Evolutionary conservation across 92 coral and sea anemone genomes (phyloP).

Genomic region (Phenganax subtilis): DNA sequence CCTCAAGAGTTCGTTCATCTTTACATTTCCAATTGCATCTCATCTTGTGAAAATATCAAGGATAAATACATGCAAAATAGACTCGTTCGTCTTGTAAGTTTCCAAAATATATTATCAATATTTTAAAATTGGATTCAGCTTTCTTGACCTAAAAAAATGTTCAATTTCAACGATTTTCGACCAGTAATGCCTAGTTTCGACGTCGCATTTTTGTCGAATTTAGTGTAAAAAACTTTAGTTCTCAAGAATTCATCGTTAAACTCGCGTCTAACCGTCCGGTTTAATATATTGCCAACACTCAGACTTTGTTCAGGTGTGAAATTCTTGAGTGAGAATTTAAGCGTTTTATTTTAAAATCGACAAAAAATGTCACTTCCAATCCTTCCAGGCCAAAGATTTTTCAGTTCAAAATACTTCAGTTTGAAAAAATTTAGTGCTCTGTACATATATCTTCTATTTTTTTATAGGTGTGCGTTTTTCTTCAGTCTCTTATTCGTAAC

Average conservation of each 20-base stretch:
- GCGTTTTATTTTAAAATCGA: no score
- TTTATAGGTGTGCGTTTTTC: conserved; percentile 90
- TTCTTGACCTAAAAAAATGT: not conserved
- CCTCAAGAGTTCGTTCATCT: conserved; percentile 97
- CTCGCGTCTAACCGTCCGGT: no score
- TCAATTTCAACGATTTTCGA: no score
- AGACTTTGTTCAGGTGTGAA: no score
- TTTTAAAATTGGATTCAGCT: no score
- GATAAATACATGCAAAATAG: conserved; percentile 99
- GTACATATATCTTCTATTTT: not conserved
- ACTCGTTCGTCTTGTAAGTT: conserved; percentile 87
- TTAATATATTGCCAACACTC: no score
- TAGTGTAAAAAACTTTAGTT: no score
- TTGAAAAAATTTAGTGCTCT: not conserved
- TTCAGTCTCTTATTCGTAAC: conserved; percentile 93
- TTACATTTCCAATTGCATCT: conserved; percentile 92
- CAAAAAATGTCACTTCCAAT: no score
- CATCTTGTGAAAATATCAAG: conserved; percentile 91
- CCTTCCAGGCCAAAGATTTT: not conserved
- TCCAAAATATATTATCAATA: not conserved
- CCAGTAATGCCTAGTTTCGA: no score
- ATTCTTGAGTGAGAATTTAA: no score
- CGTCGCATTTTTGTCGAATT: no score
- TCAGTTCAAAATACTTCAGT: not conserved
- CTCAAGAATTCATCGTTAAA: no score